These are phyloP conservation scores for Hetaerina titia DNA, from an alignment of 2,888 invertebrate species.

Conservation along the genomic window DNA sequence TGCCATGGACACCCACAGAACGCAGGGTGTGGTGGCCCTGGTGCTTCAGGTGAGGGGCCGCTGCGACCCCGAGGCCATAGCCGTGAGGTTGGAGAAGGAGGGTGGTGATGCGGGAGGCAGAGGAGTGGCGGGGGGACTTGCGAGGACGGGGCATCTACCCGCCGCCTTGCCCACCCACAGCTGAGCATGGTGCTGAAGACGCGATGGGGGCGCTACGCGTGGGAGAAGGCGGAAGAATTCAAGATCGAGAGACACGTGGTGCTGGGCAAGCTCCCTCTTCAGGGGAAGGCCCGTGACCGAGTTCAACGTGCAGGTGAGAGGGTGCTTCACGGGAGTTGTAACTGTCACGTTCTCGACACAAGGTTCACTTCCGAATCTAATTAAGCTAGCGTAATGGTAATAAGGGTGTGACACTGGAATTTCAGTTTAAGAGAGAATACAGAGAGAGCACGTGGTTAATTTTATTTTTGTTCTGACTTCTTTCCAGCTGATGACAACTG, in stretches of 20 bases:
- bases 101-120: constrained; percentile 78
- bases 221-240: constrained; percentile 81
- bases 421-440: too few relatives aligned
- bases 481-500: too few relatives aligned
- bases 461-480: too few relatives aligned
- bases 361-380: too few relatives aligned
- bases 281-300: constrained; percentile 86
- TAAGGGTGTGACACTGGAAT: too few relatives aligned
- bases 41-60: constrained; percentile 83
- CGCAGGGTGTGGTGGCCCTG: constrained; percentile 87
- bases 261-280: constrained; percentile 81
- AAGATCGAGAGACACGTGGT: constrained; percentile 84
- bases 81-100: constrained; percentile 73
- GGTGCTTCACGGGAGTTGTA: too few relatives aligned
- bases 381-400: too few relatives aligned
- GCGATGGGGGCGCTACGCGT: constrained; percentile 89
- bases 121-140: constrained; percentile 75
- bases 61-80: constrained; percentile 71
- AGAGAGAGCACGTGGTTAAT: too few relatives aligned
- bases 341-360: too few relatives aligned
- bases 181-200: constrained; percentile 84
- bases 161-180: constrained; percentile 82
- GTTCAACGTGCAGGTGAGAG: constrained; percentile 84
- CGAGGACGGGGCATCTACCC: constrained; percentile 67
- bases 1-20: constrained; percentile 85